These are phyloP conservation scores for Tapirus terrestris DNA, from an alignment of 2,113 vertebrate genomes.

Conservation along the genomic window DNA sequence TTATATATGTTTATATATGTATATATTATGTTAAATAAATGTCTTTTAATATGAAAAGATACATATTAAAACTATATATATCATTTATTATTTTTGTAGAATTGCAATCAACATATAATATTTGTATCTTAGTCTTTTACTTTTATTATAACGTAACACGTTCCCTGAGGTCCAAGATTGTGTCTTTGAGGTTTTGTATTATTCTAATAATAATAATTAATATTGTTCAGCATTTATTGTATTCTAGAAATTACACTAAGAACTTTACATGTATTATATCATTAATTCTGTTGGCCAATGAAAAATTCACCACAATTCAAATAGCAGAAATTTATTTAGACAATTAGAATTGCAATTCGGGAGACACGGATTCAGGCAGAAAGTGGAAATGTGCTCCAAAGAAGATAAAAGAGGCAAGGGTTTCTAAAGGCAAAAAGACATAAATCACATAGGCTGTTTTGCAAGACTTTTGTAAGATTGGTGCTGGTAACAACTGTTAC, in stretches of 20 bases:
- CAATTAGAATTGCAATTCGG: too few relatives aligned
- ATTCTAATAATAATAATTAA: not conserved
- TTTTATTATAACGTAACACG: not conserved
- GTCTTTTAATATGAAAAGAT: not conserved
- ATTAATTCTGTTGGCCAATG: not conserved
- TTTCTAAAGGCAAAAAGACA: too few relatives aligned
- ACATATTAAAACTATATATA: not conserved
- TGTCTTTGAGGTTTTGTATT: not conserved
- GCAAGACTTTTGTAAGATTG: too few relatives aligned
- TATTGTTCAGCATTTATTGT: not conserved
- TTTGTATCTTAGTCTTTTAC: not conserved
- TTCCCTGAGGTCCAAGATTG: not conserved
- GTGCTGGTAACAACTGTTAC: too few relatives aligned
- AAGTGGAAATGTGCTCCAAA: too few relatives aligned
- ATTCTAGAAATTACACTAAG: not conserved
- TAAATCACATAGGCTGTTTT: too few relatives aligned
- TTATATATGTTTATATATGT: not conserved
- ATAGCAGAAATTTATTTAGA: too few relatives aligned
- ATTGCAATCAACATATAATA: not conserved
- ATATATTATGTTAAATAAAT: not conserved
- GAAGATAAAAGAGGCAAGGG: too few relatives aligned
- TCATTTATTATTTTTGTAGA: not conserved
- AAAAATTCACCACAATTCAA: too few relatives aligned
- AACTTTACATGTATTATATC: not conserved
- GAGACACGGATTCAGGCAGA: too few relatives aligned